Evolutionary conservation across 2,113 vertebrate species (phyloP).

Genomic region (Petromus typicus): DNA sequence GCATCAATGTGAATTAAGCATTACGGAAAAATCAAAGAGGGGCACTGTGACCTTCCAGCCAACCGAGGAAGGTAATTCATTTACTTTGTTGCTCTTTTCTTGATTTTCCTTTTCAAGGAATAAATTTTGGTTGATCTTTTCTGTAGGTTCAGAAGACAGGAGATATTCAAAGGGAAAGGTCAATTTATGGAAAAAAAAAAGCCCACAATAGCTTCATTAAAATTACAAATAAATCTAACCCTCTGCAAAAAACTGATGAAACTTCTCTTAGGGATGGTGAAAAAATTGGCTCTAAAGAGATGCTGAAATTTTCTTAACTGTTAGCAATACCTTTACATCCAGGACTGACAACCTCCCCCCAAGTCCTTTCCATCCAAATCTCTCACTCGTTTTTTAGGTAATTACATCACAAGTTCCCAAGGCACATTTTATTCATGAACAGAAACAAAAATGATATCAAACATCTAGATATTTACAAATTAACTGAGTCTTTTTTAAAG

Average conservation of each 20-base stretch:
- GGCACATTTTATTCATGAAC: conserved; percentile 6
- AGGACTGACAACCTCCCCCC: neutral
- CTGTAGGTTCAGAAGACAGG: neutral
- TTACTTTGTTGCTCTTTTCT: conserved; percentile 50
- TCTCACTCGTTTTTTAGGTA: neutral
- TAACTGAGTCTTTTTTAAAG: neutral
- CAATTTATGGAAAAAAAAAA: conserved; percentile 3
- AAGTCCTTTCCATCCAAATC: neutral
- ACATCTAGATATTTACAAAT: conserved; percentile 29
- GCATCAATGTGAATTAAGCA: conserved; percentile 54
- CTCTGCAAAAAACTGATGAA: neutral
- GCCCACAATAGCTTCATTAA: conserved; percentile 11
- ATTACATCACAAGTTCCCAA: conserved; percentile 19
- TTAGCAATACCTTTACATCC: neutral
- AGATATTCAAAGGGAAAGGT: conserved; percentile 18
- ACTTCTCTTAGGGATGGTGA: neutral
- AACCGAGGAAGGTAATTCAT: conserved; percentile 63
- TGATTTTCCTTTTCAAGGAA: neutral
- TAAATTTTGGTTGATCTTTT: neutral
- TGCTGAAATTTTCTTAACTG: neutral
- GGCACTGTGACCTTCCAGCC: conserved; percentile 48
- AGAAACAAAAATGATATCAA: conserved; percentile 4
- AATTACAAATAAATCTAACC: conserved; percentile 19
- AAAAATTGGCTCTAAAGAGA: neutral
- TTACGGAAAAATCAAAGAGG: conserved; percentile 55